Base-by-base conservation (phyloP, 2,113 vertebrate genomes). In the Xenus cinereus region DNA sequence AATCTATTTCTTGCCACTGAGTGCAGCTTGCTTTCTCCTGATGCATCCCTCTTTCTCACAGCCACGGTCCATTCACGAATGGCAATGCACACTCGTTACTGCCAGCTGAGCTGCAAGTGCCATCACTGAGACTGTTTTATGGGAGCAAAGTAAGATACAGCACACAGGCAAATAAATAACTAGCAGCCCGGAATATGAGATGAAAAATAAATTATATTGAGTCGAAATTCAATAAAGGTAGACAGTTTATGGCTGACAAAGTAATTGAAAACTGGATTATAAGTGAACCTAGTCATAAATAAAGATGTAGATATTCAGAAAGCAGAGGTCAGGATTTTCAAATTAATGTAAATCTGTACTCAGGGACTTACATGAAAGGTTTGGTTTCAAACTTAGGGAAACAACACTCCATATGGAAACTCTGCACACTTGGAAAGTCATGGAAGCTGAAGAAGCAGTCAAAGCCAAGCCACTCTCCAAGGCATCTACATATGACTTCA, bases 101-200 rank as follows among this genome's bases (percentile, higher is more conserved):
- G 79, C 83, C 74, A 73, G 45, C 45, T 0, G 0, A 37, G 74
- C 54, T 63, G 41, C 0, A 0, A 85, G 54, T 45, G 28, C 41
- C 20, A 21, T 41, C 74, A 28, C 4, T 23, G n/a, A 72, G 41
- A 12, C 19, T 45, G 28, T 12, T 53, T 63, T 43, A 64, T 1
- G 2, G 72, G 27, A 33, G 22, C 4, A 2, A 84, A 60, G 54
- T 33, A 59, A 56, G 51, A 84, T 51, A 60, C 78, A 95, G 30
- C 56, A 39, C 46, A 39, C 18, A 24, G 1, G 3, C 32, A 86
- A 86, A 81, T 48, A 67, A 77, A 17, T 56, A 90, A 60, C 33
- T 30, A 86, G 63, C 35, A 78, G 35, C 33, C 60, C 53, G 41
- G 62, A 67, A 68, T 39, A 48, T 2, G 37, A 81, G 79, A 35